Percentiles rank a stretch among this genome's conserved stretches.
Evolutionary conservation across 1,140 invertebrate species (phyloP).

Genomic region (Cephus cinctus): DNA sequence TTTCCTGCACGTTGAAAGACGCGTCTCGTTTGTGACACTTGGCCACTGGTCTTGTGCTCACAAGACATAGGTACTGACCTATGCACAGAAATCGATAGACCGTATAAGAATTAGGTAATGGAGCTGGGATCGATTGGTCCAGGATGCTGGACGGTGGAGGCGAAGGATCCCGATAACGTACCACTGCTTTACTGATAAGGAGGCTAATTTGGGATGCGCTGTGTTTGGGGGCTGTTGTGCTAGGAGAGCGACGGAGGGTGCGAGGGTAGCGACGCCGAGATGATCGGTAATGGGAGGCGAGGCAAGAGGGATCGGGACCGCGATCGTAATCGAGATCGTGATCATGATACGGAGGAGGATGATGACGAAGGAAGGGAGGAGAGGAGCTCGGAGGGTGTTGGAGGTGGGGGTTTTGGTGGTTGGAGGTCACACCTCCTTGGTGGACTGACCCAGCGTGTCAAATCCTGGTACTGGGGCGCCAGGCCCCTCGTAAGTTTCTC

Average conservation of each 20-base stretch:
- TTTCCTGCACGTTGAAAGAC: no score
- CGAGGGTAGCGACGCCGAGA: slow-evolving; percentile 56
- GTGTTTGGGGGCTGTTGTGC: slow-evolving; percentile 28
- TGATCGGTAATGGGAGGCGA: slow-evolving; percentile 52
- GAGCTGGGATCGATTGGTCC: background rate
- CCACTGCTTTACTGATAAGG: background rate
- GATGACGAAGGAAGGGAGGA: slow-evolving; percentile 54
- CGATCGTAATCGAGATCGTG: no score
- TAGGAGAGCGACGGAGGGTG: slow-evolving; percentile 54
- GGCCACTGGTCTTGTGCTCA: no score
- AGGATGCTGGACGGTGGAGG: background rate
- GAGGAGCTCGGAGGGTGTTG: slow-evolving; percentile 53
- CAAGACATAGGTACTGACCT: no score
- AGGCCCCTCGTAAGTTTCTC: slow-evolving; percentile 85
- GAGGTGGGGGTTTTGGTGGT: slow-evolving; percentile 84
- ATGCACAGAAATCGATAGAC: no score
- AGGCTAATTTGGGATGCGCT: background rate
- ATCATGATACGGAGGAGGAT: slow-evolving; percentile 40
- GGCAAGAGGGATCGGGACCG: slow-evolving; percentile 44
- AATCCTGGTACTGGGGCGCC: slow-evolving; percentile 90
- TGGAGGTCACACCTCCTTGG: slow-evolving; percentile 82
- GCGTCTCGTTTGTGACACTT: no score
- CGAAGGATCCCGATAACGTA: background rate
- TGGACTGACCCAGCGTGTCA: slow-evolving; percentile 90
- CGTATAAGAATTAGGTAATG: no score